Percentiles rank a stretch among this genome's conserved stretches.
phyloP scores from a whole-genome alignment of 2,888 invertebrate genomes.

The Muschampia plurimacula region DNA sequence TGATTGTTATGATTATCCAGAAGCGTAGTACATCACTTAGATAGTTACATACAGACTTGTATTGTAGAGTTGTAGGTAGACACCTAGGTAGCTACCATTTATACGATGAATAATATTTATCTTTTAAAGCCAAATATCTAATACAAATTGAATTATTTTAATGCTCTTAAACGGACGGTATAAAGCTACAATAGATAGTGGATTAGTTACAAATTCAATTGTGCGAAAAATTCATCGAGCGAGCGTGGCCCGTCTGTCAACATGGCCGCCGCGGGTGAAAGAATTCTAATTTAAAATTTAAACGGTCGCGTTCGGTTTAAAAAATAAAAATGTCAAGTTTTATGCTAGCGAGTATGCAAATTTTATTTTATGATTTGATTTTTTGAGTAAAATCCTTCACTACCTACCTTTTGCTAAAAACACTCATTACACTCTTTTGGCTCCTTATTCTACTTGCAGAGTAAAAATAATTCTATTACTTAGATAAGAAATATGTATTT shows the following conservation, averaged over 20 bases:
- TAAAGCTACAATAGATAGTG: conserved; percentile 59
- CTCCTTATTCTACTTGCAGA: too few relatives aligned
- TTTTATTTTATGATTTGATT: conserved; percentile 10
- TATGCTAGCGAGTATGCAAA: conserved; percentile 12
- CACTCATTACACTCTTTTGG: too few relatives aligned
- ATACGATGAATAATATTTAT: conserved; percentile 1
- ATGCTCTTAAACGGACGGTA: conserved; percentile 41
- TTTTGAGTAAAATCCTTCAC: not conserved
- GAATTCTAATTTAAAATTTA: conserved; percentile 36
- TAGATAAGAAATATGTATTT: too few relatives aligned
- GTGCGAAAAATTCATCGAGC: conserved; percentile 69
- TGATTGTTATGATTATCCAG: too few relatives aligned
- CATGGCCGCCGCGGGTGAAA: conserved; percentile 38
- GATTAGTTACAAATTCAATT: conserved; percentile 80
- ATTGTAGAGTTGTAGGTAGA: too few relatives aligned
- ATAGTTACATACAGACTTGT: too few relatives aligned
- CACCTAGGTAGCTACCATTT: too few relatives aligned
- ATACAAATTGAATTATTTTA: conserved; percentile 47
- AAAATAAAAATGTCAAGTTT: conserved; percentile 32
- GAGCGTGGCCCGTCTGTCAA: conserved; percentile 50
- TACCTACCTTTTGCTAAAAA: not conserved
- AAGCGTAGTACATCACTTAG: too few relatives aligned
- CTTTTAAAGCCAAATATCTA: conserved; percentile 9
- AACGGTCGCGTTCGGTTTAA: conserved; percentile 35
- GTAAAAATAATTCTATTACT: too few relatives aligned